A percentile compares a stretch with the other conserved stretches of the same genome.
phyloP scores from a whole-genome alignment of 2,113 vertebrate genomes.

The Pao palembangensis region DNA sequence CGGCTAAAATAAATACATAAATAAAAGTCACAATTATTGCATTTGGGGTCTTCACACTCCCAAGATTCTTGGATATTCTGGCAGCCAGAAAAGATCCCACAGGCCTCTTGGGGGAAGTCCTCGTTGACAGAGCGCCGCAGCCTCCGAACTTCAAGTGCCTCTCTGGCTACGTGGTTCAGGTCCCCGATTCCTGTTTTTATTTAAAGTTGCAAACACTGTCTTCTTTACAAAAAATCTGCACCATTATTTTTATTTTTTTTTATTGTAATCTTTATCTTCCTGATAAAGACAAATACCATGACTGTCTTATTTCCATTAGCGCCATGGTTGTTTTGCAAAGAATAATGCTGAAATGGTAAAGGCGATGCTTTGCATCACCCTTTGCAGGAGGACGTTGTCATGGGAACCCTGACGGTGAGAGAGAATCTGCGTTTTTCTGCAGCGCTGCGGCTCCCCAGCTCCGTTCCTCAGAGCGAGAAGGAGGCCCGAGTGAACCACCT shows the following conservation, averaged over 20 bases:
- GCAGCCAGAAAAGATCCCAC: constrained; percentile 79
- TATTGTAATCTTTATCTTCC: neutral
- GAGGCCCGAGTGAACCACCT: constrained; percentile 79
- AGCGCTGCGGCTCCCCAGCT: constrained; percentile 83
- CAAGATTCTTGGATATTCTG: constrained; percentile 82
- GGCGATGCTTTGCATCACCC: no score
- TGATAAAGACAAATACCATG: no score
- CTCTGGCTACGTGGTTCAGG: constrained; percentile 94
- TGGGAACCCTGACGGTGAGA: constrained; percentile 91
- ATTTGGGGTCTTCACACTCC: neutral
- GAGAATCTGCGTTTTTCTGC: constrained; percentile 94
- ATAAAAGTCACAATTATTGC: neutral
- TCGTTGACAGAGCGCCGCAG: constrained; percentile 84
- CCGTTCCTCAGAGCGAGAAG: constrained; percentile 79
- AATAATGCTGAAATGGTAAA: no score
- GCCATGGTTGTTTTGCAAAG: no score
- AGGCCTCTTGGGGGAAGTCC: constrained; percentile 73
- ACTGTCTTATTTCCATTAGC: no score
- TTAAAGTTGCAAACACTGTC: no score
- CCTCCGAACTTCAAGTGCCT: constrained; percentile 91
- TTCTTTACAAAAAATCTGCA: neutral
- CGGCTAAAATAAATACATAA: neutral
- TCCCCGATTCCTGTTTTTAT: constrained; percentile 35
- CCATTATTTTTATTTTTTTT: neutral
- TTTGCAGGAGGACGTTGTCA: constrained; percentile 87